Evolutionary conservation across 2,113 vertebrate species (phyloP), one percentile per base, ranked within the genome.

Genomic region (Gallinago jamesoni): DNA sequence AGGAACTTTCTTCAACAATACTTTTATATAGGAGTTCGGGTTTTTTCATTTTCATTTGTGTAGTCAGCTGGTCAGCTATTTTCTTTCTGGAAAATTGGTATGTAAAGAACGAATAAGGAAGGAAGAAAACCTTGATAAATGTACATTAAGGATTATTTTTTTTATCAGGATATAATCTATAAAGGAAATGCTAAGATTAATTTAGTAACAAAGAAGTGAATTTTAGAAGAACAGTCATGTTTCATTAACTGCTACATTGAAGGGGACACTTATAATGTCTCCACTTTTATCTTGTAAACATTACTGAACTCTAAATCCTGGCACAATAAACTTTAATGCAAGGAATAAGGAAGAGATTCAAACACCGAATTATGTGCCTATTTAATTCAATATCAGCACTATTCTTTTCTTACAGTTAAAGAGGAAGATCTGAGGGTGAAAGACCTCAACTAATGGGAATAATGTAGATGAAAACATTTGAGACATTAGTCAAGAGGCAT

Each of bases 361-460:
- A 88, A 52, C 60, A 20, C 9, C 33, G 4, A 75, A 59, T 84
- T 79, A 93, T 69, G 80, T 89, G 93, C 72, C 47, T 67, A 90
- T 50, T 89, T 70, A 80, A 35, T 80, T 63, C 43, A 45, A 43
- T 52, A 62, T 69, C 80, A 35, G 39, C 77, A 64, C 77, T 72
- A 47, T 85, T 95, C 30, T 94, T 87, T 76, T 90, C 69, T 83
- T 91, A 87, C 48, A 95, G 74, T 48, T 91, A 84, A 95, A 96
- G 95, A 93, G 86, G 11, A 95, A 95, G 83, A 91, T 94, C 81
- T 94, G 89, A 97, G 72, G 68, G 64, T 92, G 90, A 96, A 92
- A 59, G 33, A 23, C 23, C 27, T 57, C n/a, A 96, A 80, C 70
- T 94, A 93, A 91, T 78, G 87, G 87, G 84, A 95, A 95, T 94